Percentiles rank a stretch among this genome's conserved stretches.
phyloP scores from a whole-genome alignment of 2,113 vertebrate genomes.

The Patagioenas fasciata region DNA sequence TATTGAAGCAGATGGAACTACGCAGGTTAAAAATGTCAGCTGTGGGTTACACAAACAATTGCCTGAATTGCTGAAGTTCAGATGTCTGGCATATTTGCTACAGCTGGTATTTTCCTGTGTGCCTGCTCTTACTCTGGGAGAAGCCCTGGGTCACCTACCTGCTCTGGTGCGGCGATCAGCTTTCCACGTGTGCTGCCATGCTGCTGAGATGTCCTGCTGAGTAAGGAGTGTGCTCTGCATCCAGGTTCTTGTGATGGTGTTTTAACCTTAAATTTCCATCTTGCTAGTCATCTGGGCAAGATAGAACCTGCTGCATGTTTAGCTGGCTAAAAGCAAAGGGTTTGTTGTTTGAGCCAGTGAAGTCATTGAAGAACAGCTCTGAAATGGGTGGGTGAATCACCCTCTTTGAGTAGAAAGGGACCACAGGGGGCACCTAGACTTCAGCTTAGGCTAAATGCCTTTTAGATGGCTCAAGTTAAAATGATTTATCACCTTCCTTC shows the following conservation, averaged over 20 bases:
- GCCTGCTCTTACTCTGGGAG: not conserved
- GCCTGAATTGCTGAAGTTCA: not conserved
- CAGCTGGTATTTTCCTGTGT: not conserved
- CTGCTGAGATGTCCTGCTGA: not conserved
- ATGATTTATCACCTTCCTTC: not conserved
- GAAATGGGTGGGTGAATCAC: not conserved
- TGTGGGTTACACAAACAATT: slow-evolving; percentile 10
- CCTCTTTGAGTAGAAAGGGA: not conserved
- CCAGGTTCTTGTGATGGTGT: not conserved
- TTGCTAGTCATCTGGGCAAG: not conserved
- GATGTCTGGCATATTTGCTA: not conserved
- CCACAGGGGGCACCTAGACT: not conserved
- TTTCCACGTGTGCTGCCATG: accelerated
- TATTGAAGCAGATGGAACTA: not conserved
- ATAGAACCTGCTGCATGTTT: not conserved
- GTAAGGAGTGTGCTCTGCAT: not conserved
- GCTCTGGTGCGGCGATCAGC: not conserved
- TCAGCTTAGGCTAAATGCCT: not conserved
- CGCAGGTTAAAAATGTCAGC: not conserved
- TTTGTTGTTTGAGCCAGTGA: not conserved
- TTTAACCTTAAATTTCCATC: not conserved
- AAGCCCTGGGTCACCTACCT: not conserved
- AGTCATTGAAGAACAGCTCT: not conserved
- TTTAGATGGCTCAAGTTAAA: not conserved
- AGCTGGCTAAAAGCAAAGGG: not conserved